These are phyloP conservation scores for Etheostoma spectabile DNA, from an alignment of 2,113 vertebrate genomes.

Conservation along the genomic window DNA sequence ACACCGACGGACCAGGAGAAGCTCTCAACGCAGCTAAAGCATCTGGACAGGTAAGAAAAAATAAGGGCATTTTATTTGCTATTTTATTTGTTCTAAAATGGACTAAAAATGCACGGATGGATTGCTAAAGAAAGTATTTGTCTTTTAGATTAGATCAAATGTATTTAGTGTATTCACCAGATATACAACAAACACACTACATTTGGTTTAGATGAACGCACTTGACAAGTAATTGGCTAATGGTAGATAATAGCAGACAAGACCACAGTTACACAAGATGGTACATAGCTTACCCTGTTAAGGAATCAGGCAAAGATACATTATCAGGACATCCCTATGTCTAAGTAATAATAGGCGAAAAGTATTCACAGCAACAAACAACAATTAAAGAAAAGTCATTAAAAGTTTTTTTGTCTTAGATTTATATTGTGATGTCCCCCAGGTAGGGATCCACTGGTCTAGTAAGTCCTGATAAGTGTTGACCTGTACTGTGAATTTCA, in stretches of 20 bases:
- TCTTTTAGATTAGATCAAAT: no score
- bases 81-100: not conserved
- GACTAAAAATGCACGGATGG: not conserved
- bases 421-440: no score
- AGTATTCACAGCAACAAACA: not conserved
- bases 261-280: not conserved
- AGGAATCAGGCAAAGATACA: no score
- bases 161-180: not conserved
- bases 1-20: constrained; percentile 94
- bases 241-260: not conserved
- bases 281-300: not conserved
- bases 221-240: not conserved
- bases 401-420: not conserved
- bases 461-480: not conserved
- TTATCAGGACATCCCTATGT: no score
- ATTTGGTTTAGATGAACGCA: not conserved
- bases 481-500: not conserved
- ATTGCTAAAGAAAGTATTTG: not conserved
- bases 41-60: constrained; percentile 72
- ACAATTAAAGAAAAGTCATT: not conserved
- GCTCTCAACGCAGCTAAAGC: constrained; percentile 91
- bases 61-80: not conserved
- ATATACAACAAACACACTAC: not conserved
- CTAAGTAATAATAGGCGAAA: not conserved
- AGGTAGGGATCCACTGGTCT: not conserved